Conservation (phyloP, 2,888 invertebrate genomes). For the Polydrusus pterygomalis region DNA sequence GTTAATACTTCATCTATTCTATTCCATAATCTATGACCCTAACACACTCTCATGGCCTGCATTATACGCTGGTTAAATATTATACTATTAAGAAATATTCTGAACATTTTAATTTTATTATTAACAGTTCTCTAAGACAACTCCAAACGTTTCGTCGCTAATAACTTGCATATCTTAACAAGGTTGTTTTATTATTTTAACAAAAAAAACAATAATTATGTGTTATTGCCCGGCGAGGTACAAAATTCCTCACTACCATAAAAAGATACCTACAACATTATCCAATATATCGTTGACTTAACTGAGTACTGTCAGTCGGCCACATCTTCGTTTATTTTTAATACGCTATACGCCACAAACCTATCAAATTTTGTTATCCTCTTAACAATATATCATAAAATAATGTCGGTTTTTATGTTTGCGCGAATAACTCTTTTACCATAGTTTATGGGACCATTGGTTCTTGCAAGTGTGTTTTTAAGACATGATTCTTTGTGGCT, state of each 20-base stretch:
- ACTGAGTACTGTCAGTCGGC: conserved; percentile 45
- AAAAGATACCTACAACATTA: conserved; percentile 50
- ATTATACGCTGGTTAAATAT: too few species aligned
- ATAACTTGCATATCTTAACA: not conserved
- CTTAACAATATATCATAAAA: conserved; percentile 55
- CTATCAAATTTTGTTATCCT: conserved; percentile 54
- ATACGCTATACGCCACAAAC: conserved; percentile 47
- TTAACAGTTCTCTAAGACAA: not conserved
- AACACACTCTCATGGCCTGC: too few species aligned
- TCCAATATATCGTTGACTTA: conserved; percentile 49
- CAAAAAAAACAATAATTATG: conserved; percentile 2
- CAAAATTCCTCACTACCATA: conserved; percentile 46
- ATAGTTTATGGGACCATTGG: conserved; percentile 44
- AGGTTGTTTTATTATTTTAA: conserved; percentile 3
- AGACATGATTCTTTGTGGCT: conserved; percentile 47
- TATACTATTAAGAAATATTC: too few species aligned
- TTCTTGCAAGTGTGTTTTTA: conserved; percentile 38
- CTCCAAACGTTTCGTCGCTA: not conserved
- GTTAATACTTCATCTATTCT: too few species aligned
- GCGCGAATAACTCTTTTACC: conserved; percentile 49
- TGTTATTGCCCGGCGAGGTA: not conserved
- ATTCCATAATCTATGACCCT: too few species aligned
- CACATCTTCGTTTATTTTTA: conserved; percentile 45
- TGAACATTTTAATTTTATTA: too few species aligned
- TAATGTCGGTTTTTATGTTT: conserved; percentile 51